Evolutionary conservation across 2,797 vertebrate genomes (phyloP), one percentile per base, ranked within the genome.

Genomic region (Mionectes olivaceus): DNA sequence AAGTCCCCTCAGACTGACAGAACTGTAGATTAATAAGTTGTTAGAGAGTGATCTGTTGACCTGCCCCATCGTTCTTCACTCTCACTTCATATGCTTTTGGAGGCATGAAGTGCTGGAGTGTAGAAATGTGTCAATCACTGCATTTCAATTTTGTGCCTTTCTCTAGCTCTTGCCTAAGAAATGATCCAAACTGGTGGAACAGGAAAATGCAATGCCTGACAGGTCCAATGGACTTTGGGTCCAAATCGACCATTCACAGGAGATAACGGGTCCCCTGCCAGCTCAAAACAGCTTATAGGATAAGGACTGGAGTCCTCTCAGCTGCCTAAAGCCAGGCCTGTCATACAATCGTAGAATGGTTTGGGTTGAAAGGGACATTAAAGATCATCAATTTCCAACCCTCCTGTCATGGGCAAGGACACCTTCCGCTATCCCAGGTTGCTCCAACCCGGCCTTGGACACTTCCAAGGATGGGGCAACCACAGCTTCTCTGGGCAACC

Each of bases 21-120:
- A 91, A 44, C n/a, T 70, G 61, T 24, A 63, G 76, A 91, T 94
- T 93, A 95, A 61, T 88, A 91, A 89, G 39, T 82, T 83, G 73
- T 90, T 91, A 92, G 65, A 27, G 63, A 83, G 73, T 44, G 68
- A 95, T 78, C 52, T 74, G 59, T 32, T 93, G 78, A 83, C 89
- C 89, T 68, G 68, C 33, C 69, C 71, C 63, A 74, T 89, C 19
- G 1, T 67, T 93, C 83, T 92, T 87, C 2, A 4, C 39, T 68
- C 89, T 87, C 25, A 5, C 43, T 92, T 70, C 43, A 11, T 68
- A 50, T 32, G 19, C 41, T 94, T 35, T 24, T 3, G 28, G 46
- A 77, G 17, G 52, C 13, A 15, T 5, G 6, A 82, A 94, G 68
- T 33, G 18, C 49, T 57, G 0, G 67, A 77, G 83, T 12, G 49